Evolutionary conservation across 2,888 invertebrate genomes (phyloP), one percentile per base, ranked within the genome.

Genomic region (Plebejus melissa): DNA sequence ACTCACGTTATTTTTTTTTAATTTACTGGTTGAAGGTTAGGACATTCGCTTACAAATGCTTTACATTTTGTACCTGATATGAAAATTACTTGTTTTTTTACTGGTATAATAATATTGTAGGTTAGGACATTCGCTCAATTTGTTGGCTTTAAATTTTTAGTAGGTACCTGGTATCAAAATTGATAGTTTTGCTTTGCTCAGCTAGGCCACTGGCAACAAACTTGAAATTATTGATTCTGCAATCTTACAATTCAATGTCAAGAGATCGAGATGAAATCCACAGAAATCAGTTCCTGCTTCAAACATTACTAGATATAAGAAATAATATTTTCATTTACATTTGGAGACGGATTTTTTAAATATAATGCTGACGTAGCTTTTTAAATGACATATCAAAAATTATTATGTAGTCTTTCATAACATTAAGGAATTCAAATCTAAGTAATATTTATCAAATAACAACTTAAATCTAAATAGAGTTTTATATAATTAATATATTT

Each of bases 1-100:
- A 84, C 83, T 81, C 83, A 83, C 79, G 85, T 87, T 87, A 87
- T 83, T 65, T 65, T 65, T 65, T 65, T 65, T 22, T 65, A 5
- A 65, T 36, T 65, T 36, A 16, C 11, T 13, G 4, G 60, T 22
- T 60, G 4, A 4, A 60, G 28, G 28, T 11, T 28, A 60, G 28
- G 60, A 60, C 60, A 28, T 60, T 60, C 60, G 60, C 60, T 60
- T 46, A 46, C 46, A 46, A 46, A 46, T 46, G 46, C 46, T 46
- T 46, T 46, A 46, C 2, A 46, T 46, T 46, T 11, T 46, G 46
- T 46, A 46, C 46, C 46, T 46, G 9, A 2, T 46, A 11, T 46
- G 2, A 46, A 38, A 38, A 38, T 38, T 7, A 38, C 7, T 38
- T 38, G 38, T 38, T 38, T 38, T 38, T 38, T 38, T 38, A 38